A percentile compares a stretch with the other conserved stretches of the same genome.
phyloP scores from a whole-genome alignment of 2,797 vertebrate genomes.

The Linurgus olivaceus region DNA sequence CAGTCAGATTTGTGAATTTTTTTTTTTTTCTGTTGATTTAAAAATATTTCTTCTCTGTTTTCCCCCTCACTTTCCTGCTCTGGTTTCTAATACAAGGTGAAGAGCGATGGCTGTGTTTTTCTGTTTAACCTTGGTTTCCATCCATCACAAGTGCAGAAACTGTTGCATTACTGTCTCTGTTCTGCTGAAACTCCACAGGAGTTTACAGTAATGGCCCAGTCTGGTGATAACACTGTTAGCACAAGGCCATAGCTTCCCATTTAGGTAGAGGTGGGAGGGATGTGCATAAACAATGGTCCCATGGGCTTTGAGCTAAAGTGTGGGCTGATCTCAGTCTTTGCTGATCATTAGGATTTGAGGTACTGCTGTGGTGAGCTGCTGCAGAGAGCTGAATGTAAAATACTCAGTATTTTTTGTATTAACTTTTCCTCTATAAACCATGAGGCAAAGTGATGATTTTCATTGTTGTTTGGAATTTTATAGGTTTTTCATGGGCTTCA shows the following conservation, averaged over 20 bases:
- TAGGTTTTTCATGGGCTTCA: background rate
- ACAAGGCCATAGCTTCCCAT: background rate
- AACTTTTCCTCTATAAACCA: background rate
- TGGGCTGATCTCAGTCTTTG: background rate
- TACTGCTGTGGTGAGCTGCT: background rate
- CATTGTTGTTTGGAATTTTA: background rate
- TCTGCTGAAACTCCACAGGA: constrained; percentile 1
- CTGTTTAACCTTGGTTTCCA: background rate
- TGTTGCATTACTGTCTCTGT: background rate
- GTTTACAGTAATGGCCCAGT: background rate
- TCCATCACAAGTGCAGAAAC: background rate
- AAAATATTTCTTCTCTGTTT: background rate
- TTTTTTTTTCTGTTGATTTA: background rate
- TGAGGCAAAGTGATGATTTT: background rate
- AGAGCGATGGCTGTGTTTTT: background rate
- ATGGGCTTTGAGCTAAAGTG: background rate
- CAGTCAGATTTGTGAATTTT: background rate
- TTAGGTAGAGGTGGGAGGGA: background rate
- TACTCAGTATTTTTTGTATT: background rate
- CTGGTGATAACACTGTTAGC: background rate
- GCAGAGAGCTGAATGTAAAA: background rate
- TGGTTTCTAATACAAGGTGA: background rate
- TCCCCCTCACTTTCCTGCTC: background rate
- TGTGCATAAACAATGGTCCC: background rate
- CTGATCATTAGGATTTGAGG: background rate